Evolutionary conservation across 2,888 invertebrate genomes (phyloP).

Genomic region (Carterocephalus palaemon): DNA sequence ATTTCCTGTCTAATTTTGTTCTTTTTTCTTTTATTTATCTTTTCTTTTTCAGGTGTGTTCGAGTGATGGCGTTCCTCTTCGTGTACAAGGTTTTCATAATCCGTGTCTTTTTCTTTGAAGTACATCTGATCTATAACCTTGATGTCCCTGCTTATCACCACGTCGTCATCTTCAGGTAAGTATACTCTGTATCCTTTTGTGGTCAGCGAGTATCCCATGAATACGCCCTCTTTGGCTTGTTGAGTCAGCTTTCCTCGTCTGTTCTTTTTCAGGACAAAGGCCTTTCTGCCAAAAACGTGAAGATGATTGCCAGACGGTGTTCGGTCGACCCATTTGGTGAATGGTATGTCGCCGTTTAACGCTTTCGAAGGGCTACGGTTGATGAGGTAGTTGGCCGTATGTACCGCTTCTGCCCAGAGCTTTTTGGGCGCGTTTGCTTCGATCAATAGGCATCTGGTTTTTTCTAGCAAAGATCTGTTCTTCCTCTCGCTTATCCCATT

Average conservation of each 20-base stretch:
- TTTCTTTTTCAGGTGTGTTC: no score
- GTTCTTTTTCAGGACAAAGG: constrained; percentile 7
- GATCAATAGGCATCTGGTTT: constrained; percentile 8
- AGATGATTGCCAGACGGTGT: constrained; percentile 8
- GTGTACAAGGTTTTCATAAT: background rate
- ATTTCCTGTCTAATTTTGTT: no score
- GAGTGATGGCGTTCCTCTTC: no score
- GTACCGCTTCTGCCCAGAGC: constrained; percentile 22
- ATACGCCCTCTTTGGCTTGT: background rate
- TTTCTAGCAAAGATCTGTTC: constrained; percentile 23
- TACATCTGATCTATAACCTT: background rate
- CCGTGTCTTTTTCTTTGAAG: background rate
- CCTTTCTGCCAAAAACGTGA: constrained; percentile 4
- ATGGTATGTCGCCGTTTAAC: constrained; percentile 7
- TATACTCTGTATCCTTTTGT: constrained; percentile 22
- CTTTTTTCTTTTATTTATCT: no score
- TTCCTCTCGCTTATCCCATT: constrained; percentile 14
- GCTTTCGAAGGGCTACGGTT: constrained; percentile 12
- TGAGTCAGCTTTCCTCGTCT: constrained; percentile 3
- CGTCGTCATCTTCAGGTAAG: constrained; percentile 6
- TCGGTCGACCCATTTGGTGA: background rate
- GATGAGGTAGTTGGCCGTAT: constrained; percentile 15
- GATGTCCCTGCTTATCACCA: constrained; percentile 14
- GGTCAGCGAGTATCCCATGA: constrained; percentile 16
- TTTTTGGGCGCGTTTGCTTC: constrained; percentile 4